These are phyloP conservation scores for Myotis lucifugus DNA, from an alignment of 2,113 vertebrate species.

Conservation along the genomic window DNA sequence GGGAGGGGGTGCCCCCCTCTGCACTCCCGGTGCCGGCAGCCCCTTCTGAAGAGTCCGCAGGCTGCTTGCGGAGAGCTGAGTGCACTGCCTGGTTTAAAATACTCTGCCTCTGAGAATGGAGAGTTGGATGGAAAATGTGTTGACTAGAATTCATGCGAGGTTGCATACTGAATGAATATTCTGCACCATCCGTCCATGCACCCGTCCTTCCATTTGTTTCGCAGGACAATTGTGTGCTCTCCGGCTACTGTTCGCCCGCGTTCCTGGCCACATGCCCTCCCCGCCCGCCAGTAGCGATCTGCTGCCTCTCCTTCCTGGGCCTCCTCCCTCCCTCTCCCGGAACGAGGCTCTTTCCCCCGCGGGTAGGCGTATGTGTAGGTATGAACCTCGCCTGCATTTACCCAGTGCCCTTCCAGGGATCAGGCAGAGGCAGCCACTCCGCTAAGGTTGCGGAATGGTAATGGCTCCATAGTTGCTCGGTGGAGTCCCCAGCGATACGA, in stretches of 20 bases:
- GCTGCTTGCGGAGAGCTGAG: not conserved
- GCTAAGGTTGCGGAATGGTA: slow-evolving; percentile 12
- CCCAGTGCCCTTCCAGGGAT: slow-evolving; percentile 3
- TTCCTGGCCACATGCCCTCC: not conserved
- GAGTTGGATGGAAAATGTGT: not conserved
- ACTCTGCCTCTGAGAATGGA: not conserved
- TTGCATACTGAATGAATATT: not conserved
- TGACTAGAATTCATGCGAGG: not conserved
- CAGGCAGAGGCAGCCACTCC: not conserved
- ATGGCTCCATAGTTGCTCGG: not conserved
- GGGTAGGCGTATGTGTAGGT: not conserved
- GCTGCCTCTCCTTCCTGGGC: not conserved
- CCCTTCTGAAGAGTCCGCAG: not conserved
- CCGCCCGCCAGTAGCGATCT: not conserved
- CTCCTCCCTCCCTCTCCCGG: not conserved
- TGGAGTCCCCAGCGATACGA: not conserved
- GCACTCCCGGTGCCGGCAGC: not conserved
- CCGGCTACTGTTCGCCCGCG: not conserved
- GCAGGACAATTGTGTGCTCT: not conserved
- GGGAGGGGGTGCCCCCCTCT: not conserved
- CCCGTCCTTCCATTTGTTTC: not conserved
- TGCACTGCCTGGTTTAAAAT: not conserved
- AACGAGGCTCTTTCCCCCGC: not conserved
- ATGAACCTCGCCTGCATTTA: not conserved
- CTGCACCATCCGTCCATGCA: not conserved